A percentile compares a stretch with the other conserved stretches of the same genome.
These are phyloP conservation scores for Zosterops japonicus DNA, from an alignment of 2,113 vertebrate species.

Conservation along the genomic window DNA sequence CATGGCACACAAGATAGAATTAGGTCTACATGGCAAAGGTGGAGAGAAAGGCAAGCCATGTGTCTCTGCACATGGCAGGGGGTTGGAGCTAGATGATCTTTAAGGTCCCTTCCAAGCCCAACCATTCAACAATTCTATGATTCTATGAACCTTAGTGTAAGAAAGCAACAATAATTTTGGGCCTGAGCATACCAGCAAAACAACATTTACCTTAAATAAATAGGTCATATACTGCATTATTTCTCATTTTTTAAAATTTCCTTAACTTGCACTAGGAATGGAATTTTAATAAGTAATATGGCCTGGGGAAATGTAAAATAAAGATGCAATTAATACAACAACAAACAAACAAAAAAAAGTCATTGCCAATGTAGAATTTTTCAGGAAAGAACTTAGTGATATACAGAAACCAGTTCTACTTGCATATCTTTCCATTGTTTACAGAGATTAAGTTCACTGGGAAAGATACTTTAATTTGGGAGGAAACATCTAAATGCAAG, in stretches of 20 bases:
- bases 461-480: not conserved
- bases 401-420: not conserved
- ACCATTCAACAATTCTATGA: accelerated
- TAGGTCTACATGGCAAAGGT: not conserved
- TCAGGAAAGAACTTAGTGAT: not conserved
- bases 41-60: not conserved
- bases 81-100: not conserved
- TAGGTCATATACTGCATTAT: not conserved
- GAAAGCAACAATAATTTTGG: not conserved
- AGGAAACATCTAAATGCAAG: not conserved
- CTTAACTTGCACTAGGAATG: not conserved
- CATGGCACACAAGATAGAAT: not conserved
- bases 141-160: not conserved
- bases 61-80: not conserved
- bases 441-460: not conserved
- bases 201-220: not conserved
- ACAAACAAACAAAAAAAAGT: not conserved
- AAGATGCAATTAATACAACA: not conserved
- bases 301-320: not conserved
- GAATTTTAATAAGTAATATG: not conserved
- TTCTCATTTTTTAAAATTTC: not conserved
- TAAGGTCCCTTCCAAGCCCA: not conserved
- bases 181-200: not conserved
- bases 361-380: not conserved
- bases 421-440: not conserved